These are phyloP conservation scores for Bos javanicus DNA, from an alignment of 2,113 vertebrate species.

Conservation along the genomic window DNA sequence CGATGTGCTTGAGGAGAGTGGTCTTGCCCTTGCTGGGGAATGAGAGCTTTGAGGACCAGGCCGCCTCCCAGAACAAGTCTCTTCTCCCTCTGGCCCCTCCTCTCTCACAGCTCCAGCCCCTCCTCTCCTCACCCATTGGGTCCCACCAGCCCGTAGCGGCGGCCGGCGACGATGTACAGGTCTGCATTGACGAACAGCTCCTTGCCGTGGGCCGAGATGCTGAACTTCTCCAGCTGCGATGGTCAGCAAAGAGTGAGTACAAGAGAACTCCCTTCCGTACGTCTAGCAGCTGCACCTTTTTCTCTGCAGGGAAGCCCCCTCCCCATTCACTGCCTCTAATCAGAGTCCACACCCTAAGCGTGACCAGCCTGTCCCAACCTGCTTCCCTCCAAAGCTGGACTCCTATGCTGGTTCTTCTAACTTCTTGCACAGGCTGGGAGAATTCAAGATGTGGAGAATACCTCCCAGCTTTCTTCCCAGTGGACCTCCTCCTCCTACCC, in stretches of 20 bases:
- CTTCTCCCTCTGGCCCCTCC: background rate
- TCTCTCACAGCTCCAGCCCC: background rate
- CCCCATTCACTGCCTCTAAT: background rate
- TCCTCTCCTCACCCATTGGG: slow-evolving; percentile 89
- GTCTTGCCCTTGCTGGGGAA: slow-evolving; percentile 92
- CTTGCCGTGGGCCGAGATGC: slow-evolving; percentile 95
- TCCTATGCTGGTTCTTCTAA: background rate
- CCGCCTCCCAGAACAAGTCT: no score
- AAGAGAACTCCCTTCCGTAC: background rate
- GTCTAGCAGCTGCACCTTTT: background rate
- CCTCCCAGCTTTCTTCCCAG: background rate
- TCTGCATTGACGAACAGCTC: slow-evolving; percentile 94
- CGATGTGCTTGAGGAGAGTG: slow-evolving; percentile 93
- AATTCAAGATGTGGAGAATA: background rate
- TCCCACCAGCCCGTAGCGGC: slow-evolving; percentile 93
- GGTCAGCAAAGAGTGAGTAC: background rate
- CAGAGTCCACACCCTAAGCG: background rate
- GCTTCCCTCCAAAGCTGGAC: background rate
- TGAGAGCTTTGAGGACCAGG: background rate
- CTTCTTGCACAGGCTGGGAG: background rate
- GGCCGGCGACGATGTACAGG: slow-evolving; percentile 91
- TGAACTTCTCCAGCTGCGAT: slow-evolving; percentile 91
- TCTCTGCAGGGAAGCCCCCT: background rate
- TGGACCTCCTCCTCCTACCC: background rate
- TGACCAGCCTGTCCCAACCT: no score